Conservation (phyloP, 2,888 invertebrate genomes). For the Scrobipalpa costella region DNA sequence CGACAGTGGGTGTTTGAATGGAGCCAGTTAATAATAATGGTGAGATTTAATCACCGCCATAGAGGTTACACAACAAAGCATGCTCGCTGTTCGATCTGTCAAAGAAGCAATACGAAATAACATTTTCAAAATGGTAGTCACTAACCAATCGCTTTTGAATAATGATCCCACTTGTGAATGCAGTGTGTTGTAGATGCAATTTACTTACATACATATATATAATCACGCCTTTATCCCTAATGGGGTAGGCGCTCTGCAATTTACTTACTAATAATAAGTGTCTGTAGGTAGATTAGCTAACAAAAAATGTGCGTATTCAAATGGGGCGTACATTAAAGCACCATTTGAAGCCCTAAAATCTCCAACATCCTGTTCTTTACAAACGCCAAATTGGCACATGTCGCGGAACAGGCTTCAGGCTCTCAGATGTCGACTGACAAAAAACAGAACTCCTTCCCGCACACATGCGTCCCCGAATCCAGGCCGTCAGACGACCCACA, state of each 20-base stretch:
- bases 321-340: not conserved
- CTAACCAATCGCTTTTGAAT: conserved; percentile 67
- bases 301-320: conserved; percentile 12
- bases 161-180: conserved; percentile 20
- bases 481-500: conserved; percentile 54
- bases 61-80: conserved; percentile 77
- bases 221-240: no score
- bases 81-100: conserved; percentile 64
- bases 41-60: conserved; percentile 80
- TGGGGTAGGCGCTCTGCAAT: no score
- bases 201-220: no score
- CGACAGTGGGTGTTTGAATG: conserved; percentile 80
- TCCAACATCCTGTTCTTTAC: conserved; percentile 52
- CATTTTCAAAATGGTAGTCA: conserved; percentile 38
- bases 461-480: conserved; percentile 61
- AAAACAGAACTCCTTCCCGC: conserved; percentile 63
- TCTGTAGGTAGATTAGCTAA: not conserved
- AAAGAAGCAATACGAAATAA: conserved; percentile 51
- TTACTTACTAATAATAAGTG: conserved; percentile 1
- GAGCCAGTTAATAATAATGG: conserved; percentile 81
- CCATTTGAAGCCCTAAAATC: conserved; percentile 52
- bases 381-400: conserved; percentile 68
- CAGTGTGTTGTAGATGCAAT: conserved; percentile 2
- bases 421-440: conserved; percentile 70
- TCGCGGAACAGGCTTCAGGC: conserved; percentile 52